Percentiles rank a stretch among this genome's conserved stretches.
Evolutionary conservation across 2,797 vertebrate genomes (phyloP).

Genomic region (Megalops cyprinoides): DNA sequence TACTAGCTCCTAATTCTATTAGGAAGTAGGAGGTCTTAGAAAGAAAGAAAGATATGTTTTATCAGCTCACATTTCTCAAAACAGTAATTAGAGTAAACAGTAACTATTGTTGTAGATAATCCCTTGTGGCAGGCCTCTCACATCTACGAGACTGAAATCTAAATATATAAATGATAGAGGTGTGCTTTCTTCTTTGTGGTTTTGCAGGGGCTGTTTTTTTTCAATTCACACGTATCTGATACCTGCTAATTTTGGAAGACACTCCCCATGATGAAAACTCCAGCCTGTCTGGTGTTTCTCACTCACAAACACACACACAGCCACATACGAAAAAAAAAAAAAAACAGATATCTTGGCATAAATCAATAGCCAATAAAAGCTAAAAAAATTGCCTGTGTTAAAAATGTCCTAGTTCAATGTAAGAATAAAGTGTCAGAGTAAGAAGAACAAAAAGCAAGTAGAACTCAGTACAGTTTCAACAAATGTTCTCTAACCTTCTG

Average conservation of each 20-base stretch:
- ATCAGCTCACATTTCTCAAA: constrained; percentile 31
- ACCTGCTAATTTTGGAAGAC: constrained; percentile 47
- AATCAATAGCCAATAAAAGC: not conserved
- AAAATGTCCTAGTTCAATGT: not conserved
- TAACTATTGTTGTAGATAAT: not conserved
- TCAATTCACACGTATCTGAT: constrained; percentile 42
- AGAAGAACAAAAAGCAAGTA: too few species aligned
- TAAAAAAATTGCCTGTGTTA: not conserved
- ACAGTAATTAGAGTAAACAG: too few species aligned
- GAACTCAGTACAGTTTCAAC: too few species aligned
- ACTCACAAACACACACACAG: not conserved
- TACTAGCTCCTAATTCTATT: constrained; percentile 4
- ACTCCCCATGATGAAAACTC: constrained; percentile 55
- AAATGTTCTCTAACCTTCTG: too few species aligned
- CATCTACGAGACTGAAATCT: constrained; percentile 45
- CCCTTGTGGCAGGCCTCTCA: constrained; percentile 33
- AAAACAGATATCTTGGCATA: not conserved
- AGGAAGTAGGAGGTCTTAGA: constrained; percentile 57
- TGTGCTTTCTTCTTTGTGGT: constrained; percentile 49
- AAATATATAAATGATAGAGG: not conserved
- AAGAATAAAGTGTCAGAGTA: not conserved
- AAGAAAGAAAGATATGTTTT: constrained; percentile 60
- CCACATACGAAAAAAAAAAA: not conserved
- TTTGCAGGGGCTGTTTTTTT: constrained; percentile 55
- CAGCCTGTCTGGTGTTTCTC: constrained; percentile 37